These are phyloP conservation scores for Erebia ligea DNA, from an alignment of 2,888 invertebrate species.

Conservation along the genomic window DNA sequence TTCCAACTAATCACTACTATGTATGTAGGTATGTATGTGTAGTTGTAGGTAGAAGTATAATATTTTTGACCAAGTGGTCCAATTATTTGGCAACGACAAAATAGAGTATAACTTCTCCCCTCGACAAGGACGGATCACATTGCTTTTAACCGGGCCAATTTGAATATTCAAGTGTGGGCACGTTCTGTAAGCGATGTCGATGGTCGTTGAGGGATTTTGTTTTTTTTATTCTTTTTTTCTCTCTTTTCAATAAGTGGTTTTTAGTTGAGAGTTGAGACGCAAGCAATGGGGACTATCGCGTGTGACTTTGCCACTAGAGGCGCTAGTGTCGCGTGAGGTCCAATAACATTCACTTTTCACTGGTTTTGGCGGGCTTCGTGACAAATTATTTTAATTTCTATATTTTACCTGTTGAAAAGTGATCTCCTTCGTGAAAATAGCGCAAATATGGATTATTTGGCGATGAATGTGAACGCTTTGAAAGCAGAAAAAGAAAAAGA, in stretches of 20 bases:
- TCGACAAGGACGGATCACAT: neutral
- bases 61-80: constrained; percentile 26
- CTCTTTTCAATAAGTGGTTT: constrained; percentile 30
- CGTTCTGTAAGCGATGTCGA: constrained; percentile 64
- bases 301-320: too few relatives aligned
- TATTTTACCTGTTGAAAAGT: too few relatives aligned
- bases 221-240: constrained; percentile 21
- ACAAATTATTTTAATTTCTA: too few relatives aligned
- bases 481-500: too few relatives aligned
- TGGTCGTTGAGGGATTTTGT: constrained; percentile 43
- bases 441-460: too few relatives aligned
- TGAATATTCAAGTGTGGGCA: constrained; percentile 75
- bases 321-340: too few relatives aligned
- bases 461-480: too few relatives aligned
- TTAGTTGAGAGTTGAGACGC: constrained; percentile 22
- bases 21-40: neutral
- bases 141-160: constrained; percentile 55
- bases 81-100: neutral
- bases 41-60: neutral
- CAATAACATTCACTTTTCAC: too few relatives aligned
- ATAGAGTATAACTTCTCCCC: neutral
- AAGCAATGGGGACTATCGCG: too few relatives aligned
- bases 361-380: too few relatives aligned
- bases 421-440: too few relatives aligned
- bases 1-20: neutral